These are phyloP conservation scores for Oryzias curvinotus DNA, from an alignment of 2,113 vertebrate species.

Conservation along the genomic window DNA sequence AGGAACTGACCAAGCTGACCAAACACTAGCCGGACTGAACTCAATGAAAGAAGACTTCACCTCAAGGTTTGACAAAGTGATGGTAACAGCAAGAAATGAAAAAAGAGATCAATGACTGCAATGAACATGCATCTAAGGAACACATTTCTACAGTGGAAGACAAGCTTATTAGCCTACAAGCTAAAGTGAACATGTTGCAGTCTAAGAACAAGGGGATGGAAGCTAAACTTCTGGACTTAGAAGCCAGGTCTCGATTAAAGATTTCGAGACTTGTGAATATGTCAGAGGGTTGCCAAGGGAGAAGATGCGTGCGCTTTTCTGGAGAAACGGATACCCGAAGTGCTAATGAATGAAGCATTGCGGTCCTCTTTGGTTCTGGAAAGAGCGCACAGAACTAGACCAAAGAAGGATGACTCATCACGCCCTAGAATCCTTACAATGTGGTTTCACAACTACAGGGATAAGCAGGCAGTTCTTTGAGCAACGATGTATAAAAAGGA, in stretches of 20 bases:
- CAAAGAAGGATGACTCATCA: accelerated
- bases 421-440: background rate
- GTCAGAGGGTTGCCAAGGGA: background rate
- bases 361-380: background rate
- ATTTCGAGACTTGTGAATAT: background rate
- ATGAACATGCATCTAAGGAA: background rate
- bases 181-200: background rate
- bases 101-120: background rate
- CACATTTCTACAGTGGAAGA: background rate
- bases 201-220: background rate
- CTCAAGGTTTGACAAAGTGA: background rate
- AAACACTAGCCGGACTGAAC: background rate
- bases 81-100: background rate
- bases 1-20: background rate
- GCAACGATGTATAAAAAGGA: background rate
- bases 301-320: background rate
- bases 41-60: background rate
- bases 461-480: background rate
- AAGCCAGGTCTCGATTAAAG: background rate
- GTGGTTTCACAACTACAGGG: background rate
- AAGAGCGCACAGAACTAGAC: background rate
- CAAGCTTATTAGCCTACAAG: background rate
- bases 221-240: background rate
- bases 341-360: background rate
- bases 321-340: background rate